Evolutionary conservation across 2,113 vertebrate genomes (phyloP), one percentile per base, ranked within the genome.

Genomic region (cat (Felis catus)): DNA sequence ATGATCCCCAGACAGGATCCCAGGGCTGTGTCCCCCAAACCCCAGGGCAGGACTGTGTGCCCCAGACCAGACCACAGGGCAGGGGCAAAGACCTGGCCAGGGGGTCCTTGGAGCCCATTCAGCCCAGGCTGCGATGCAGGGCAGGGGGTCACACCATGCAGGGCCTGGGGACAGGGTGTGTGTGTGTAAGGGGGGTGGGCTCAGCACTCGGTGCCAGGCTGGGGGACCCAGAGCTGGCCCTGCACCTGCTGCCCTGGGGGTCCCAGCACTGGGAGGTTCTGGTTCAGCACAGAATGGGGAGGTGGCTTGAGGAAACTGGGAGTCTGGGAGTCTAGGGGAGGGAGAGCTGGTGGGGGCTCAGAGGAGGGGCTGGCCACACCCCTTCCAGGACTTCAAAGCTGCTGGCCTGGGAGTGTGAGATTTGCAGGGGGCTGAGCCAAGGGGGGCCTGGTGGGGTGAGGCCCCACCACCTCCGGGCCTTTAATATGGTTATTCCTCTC

Each of bases 401-500:
- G 36, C 87, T 45, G 83, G 8, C 12, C n/a, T 15, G 3, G 7
- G 92, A 87, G 97, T 97, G 98, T 98, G 98, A 98, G 98, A 93
- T 97, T 88, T 87, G 78, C 70, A 80, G 94, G 90, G 89, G 95
- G 91, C 82, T 86, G 90, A 66, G 78, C 93, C 10, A 7, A 76
- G 94, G 80, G 63, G 41, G 51, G 48, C 70, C 89, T 81, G 89
- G 93, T 8, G 71, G 90, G 76, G 90, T 89, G 95, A 94, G 95
- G 95, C 76, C 94, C 89, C 63, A 39, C 73, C 45, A 83, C 92
- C 94, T 96, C 96, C 70, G 83, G 95, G 66, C 96, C 98, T 98
- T 98, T 98, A 97, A 98, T 98, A 98, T 98, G 98, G 97, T 97
- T 97, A 97, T 98, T 94, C 94, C 90, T 95, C 87, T 91, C 83